A percentile compares a stretch with the other conserved stretches of the same genome.
Evolutionary conservation across 2,797 vertebrate species (phyloP).

Genomic region (Tapirus indicus): DNA sequence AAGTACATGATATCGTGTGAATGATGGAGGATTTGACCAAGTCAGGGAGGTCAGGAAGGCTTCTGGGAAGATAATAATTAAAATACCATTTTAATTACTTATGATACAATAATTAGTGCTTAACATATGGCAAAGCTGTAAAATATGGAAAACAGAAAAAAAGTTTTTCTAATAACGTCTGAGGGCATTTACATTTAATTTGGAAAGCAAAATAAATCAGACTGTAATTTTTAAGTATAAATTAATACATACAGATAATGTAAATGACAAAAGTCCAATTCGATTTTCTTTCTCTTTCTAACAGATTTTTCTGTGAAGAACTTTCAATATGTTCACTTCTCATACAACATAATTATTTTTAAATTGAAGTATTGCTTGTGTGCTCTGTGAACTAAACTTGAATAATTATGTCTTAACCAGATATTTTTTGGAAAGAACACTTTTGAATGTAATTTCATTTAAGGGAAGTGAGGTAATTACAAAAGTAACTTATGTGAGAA

Average conservation of each 20-base stretch:
- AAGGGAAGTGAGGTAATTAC: slow-evolving; percentile 29
- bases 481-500: neutral
- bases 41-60: neutral
- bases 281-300: neutral
- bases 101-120: neutral
- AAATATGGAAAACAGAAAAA: neutral
- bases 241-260: neutral
- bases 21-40: neutral
- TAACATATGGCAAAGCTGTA: neutral
- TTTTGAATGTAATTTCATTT: slow-evolving; percentile 57
- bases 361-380: slow-evolving; percentile 30
- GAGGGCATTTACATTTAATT: neutral
- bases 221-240: neutral
- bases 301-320: neutral
- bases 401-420: slow-evolving; percentile 16
- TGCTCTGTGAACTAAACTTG: slow-evolving; percentile 54
- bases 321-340: neutral
- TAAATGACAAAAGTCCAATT: neutral
- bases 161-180: neutral
- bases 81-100: slow-evolving; percentile 22
- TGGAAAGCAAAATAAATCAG: neutral
- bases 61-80: neutral
- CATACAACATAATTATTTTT: slow-evolving; percentile 27
- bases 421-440: neutral
- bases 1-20: neutral